Evolutionary conservation across 1,140 invertebrate genomes (phyloP).

Genomic region (Nephila pilipes): DNA sequence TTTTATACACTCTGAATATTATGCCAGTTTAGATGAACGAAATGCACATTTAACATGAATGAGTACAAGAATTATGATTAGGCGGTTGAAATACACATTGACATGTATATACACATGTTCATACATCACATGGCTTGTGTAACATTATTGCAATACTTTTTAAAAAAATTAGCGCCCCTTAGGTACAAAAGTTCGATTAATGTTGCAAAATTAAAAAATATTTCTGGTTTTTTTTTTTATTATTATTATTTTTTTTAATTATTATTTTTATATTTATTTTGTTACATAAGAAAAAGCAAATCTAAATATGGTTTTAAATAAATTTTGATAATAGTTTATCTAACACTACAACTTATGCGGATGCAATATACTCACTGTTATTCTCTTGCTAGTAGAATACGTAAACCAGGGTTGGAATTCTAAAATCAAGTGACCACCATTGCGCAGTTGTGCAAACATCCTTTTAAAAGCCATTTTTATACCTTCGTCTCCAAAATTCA

Average conservation of each 20-base stretch:
- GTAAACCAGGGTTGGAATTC: conserved; percentile 97
- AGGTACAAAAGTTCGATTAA: neutral
- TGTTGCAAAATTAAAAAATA: neutral
- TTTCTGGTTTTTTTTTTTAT: too few relatives aligned
- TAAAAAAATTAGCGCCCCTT: too few relatives aligned
- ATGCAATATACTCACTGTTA: conserved; percentile 87
- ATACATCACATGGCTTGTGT: neutral
- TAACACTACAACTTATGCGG: conserved; percentile 49
- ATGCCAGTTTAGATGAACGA: neutral
- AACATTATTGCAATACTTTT: neutral
- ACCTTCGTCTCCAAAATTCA: conserved; percentile 97
- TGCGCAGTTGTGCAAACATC: conserved; percentile 93
- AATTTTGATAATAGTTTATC: neutral
- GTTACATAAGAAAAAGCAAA: neutral
- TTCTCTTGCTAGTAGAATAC: conserved; percentile 93
- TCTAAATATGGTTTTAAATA: neutral
- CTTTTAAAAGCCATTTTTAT: conserved; percentile 95
- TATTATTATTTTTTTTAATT: too few relatives aligned
- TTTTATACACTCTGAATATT: neutral
- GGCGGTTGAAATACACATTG: neutral
- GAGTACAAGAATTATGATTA: neutral
- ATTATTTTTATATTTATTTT: neutral
- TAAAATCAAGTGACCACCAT: conserved; percentile 94
- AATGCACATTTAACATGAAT: neutral
- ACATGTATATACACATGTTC: neutral